These are phyloP conservation scores for Diplazon laetatorius DNA, from an alignment of 2,888 invertebrate genomes.

Conservation along the genomic window DNA sequence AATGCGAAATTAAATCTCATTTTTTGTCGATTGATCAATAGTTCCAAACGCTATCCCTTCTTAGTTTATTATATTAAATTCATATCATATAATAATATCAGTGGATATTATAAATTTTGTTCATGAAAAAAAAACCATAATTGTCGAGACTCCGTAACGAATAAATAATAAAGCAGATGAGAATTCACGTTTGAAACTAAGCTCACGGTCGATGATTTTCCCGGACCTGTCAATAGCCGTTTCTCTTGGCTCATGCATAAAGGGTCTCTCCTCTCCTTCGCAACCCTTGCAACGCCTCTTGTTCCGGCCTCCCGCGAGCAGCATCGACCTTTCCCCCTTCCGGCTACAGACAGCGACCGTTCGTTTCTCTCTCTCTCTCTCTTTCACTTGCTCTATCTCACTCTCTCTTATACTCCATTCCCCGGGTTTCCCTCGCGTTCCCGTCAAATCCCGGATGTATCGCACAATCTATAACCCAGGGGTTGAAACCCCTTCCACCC, in stretches of 20 bases:
- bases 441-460: slow-evolving; percentile 78
- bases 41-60: too few relatives aligned
- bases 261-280: slow-evolving; percentile 78
- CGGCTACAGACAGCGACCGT: slow-evolving; percentile 63
- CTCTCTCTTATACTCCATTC: slow-evolving; percentile 49
- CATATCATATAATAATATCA: too few relatives aligned
- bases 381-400: too few relatives aligned
- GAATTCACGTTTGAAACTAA: too few relatives aligned
- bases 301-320: slow-evolving; percentile 33
- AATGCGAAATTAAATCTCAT: too few relatives aligned
- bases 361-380: slow-evolving; percentile 66
- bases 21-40: too few relatives aligned
- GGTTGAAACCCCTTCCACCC: slow-evolving; percentile 59
- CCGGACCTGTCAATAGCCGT: slow-evolving; percentile 78
- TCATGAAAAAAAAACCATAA: too few relatives aligned
- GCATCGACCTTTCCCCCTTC: slow-evolving; percentile 63
- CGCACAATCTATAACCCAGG: slow-evolving; percentile 79
- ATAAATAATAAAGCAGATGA: too few relatives aligned
- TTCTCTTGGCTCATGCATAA: slow-evolving; percentile 79
- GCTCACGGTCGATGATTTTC: slow-evolving; percentile 49
- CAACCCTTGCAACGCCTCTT: slow-evolving; percentile 41
- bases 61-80: too few relatives aligned
- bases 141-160: too few relatives aligned
- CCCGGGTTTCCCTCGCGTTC: slow-evolving; percentile 40
- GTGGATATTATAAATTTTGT: too few relatives aligned